Evolutionary conservation across 2,888 invertebrate genomes (phyloP), one percentile per base, ranked within the genome.

Genomic region (Drosophila mercatorum): DNA sequence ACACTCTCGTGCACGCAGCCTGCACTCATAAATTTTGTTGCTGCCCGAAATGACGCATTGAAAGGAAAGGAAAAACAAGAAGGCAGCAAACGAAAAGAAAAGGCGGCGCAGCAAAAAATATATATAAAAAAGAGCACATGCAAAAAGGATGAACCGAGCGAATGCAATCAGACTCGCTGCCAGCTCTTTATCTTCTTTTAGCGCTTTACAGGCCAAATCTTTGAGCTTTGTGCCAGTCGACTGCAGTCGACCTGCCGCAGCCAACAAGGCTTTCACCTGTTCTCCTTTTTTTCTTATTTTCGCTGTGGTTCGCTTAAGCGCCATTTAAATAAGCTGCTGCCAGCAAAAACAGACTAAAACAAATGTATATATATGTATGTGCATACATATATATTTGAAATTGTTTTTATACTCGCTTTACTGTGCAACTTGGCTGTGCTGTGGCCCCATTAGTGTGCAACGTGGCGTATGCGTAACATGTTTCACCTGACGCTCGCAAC

Each of bases 381-480:
- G 12, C 11, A 40, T 41, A 47, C 43, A 41, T 62, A 5, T 43
- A 52, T 62, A 40, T 75, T 55, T 63, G 38, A 60, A 17, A 36
- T 34, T 57, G 38, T 40, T 51, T 49, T 44, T 31, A 7, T 46
- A 26, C 41, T n/a, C n/a, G 8, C 4, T n/a, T 26, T n/a, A 0
- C 64, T 34, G 41, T 63, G 66, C 59, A 47, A 43, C 46, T 59
- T 44, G 51, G 34, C 49, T 72, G 46, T 57, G 52, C 64, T 83
- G 57, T 79, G 83, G 53, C 71, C 83, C 85, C 85, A 85, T 89
- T 85, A 88, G 80, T 77, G 85, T 71, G 80, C 85, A 85, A 62
- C 83, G 64, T 64, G 69, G 80, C 86, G 85, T 89, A 89, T 89
- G 89, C 83, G 89, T 88, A 80, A 87, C 85, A 71, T 74, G 73